phyloP scores from a whole-genome alignment of 2,888 invertebrate species.

The Nephrotoma flavescens region DNA sequence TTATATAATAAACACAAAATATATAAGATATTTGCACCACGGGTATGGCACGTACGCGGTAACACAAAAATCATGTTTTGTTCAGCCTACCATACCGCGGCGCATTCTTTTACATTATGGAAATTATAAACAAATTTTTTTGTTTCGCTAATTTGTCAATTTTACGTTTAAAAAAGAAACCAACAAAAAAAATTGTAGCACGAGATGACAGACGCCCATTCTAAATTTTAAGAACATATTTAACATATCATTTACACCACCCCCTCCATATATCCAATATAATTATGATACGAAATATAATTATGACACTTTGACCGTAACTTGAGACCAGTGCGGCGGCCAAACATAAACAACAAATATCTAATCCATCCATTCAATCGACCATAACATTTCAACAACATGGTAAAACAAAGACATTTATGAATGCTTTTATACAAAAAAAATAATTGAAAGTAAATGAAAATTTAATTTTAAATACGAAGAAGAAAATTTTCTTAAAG shows the following conservation, averaged over 20 bases:
- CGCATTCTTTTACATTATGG: not conserved
- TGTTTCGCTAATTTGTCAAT: not conserved
- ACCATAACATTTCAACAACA: no score
- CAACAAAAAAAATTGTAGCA: not conserved
- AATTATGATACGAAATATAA: no score
- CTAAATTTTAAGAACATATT: not conserved
- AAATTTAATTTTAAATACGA: not conserved
- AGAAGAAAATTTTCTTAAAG: not conserved
- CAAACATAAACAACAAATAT: no score
- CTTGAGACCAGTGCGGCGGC: no score
- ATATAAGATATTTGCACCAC: not conserved
- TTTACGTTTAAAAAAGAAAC: not conserved
- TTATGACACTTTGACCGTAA: no score
- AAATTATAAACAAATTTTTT: not conserved
- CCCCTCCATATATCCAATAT: not conserved
- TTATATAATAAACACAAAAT: not conserved
- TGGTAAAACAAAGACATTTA: no score
- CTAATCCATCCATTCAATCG: no score
- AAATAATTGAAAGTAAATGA: not conserved
- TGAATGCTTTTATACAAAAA: no score
- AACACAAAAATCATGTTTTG: not conserved
- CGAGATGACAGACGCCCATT: not conserved
- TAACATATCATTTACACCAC: not conserved
- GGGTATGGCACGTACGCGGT: not conserved
- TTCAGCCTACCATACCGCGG: not conserved